Evolutionary conservation across 2,113 vertebrate species (phyloP).

Genomic region (Pelecanus crispus): DNA sequence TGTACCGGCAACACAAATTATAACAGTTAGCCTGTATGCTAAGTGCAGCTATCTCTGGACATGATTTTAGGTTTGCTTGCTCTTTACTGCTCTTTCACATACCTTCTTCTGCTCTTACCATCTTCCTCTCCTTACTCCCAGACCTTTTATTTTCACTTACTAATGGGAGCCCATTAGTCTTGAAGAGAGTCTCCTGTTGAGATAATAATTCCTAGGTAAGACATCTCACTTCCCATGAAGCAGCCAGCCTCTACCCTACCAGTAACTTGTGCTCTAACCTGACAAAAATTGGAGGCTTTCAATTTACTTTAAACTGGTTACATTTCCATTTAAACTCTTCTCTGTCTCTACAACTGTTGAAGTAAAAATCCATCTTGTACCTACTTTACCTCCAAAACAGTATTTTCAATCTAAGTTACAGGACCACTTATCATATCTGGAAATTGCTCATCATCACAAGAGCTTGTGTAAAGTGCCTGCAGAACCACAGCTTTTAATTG

Average conservation of each 20-base stretch:
- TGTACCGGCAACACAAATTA: neutral
- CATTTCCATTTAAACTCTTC: neutral
- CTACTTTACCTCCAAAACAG: neutral
- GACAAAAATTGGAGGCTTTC: neutral
- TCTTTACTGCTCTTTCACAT: neutral
- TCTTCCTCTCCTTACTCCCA: neutral
- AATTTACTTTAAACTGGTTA: neutral
- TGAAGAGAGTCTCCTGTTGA: neutral
- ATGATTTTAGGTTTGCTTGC: neutral
- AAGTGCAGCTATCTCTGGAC: neutral
- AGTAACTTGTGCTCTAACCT: neutral
- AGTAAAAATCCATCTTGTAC: neutral
- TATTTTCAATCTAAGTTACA: neutral
- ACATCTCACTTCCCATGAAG: neutral
- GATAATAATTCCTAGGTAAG: neutral
- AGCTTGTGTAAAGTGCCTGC: neutral
- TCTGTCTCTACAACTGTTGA: neutral
- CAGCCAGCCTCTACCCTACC: neutral
- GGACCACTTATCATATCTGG: neutral
- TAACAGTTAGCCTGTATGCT: neutral
- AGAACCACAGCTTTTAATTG: neutral
- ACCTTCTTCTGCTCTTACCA: neutral
- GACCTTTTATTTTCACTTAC: neutral
- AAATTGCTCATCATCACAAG: neutral
- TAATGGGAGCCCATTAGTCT: neutral